Percentiles rank a stretch among this genome's conserved stretches.
phyloP scores from a whole-genome alignment of 1,140 invertebrate species.

The Helicoverpa zea region DNA sequence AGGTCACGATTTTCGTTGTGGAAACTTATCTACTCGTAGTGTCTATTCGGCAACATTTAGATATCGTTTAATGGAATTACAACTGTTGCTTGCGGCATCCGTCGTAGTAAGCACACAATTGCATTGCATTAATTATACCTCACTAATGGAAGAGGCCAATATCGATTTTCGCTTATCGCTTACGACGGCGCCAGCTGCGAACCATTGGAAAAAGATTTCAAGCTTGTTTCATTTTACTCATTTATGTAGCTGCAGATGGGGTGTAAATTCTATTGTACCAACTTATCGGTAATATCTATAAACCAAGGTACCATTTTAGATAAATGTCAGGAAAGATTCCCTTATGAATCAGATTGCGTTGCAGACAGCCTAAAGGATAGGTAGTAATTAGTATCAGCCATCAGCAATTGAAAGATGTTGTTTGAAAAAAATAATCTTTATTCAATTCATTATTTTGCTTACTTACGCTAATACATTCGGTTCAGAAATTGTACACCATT shows the following conservation, averaged over 20 bases:
- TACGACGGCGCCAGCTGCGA: constrained; percentile 68
- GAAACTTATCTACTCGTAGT: not conserved
- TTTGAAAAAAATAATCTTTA: not conserved
- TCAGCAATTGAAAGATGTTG: not conserved
- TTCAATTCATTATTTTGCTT: not conserved
- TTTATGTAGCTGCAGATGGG: constrained; percentile 28
- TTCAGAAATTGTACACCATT: not conserved
- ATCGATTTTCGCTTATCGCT: constrained; percentile 78
- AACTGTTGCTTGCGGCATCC: constrained; percentile 32
- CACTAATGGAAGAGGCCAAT: constrained; percentile 69
- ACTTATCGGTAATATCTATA: not conserved
- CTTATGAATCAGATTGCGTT: not conserved
- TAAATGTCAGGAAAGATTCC: not conserved
- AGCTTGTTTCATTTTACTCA: constrained; percentile 57
- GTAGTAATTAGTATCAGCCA: not conserved
- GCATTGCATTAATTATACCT: constrained; percentile 74
- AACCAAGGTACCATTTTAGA: no score
- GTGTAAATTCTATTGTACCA: not conserved
- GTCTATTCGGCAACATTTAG: not conserved
- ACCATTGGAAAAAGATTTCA: constrained; percentile 66
- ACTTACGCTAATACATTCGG: not conserved
- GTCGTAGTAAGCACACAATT: constrained; percentile 60
- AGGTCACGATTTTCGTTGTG: no score
- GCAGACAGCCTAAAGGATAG: not conserved
- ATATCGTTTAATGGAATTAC: not conserved